Evolutionary conservation across 2,797 vertebrate species (phyloP), one percentile per base, ranked within the genome.

Genomic region (Falco berigora): DNA sequence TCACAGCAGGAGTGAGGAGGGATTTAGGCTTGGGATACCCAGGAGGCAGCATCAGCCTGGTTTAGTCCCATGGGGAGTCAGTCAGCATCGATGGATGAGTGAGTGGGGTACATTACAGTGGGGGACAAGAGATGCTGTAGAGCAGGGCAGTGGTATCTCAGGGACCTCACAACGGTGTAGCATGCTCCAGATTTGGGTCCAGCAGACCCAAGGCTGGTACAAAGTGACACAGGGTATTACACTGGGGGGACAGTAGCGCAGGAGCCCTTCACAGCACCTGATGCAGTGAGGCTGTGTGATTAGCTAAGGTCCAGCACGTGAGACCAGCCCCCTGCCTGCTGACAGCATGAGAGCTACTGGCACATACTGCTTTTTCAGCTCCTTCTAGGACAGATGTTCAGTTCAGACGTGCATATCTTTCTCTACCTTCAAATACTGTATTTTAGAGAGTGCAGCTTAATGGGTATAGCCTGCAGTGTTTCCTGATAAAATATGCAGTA

Each of bases 121-220:
- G 77, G 17, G 52, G 27, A n/a, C 17, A 34, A 32, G 32, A 85
- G 58, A 30, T 30, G 50, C 66, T 74, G 15, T 4, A 17, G 58
- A 68, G 32, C 42, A 53, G 27, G 21, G n/a, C 47, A 64, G 18
- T 7, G 30, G 8, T 36, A 23, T 16, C 24, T 25, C 56, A 30
- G 27, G 21, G 21, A 71, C 3, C 3, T 80, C 66, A 27, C 1
- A 2, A 28, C 0, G 1, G 8, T 30, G 21, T 40, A 32, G 25
- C 2, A 4, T 9, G 24, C 62, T 52, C 71, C 34, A 1, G 6
- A 1, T 67, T 49, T 61, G n/a, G 58, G 36, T 40, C 27, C 66
- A 46, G 50, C 27, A 83, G n/a, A 50, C 21, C 22, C 32, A 73
- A 15, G 8, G 40, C 24, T 58, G 44, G 14, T 25, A 67, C 49